These are phyloP conservation scores for Cepphus grylle DNA, from an alignment of 2,113 vertebrate genomes.

Conservation along the genomic window DNA sequence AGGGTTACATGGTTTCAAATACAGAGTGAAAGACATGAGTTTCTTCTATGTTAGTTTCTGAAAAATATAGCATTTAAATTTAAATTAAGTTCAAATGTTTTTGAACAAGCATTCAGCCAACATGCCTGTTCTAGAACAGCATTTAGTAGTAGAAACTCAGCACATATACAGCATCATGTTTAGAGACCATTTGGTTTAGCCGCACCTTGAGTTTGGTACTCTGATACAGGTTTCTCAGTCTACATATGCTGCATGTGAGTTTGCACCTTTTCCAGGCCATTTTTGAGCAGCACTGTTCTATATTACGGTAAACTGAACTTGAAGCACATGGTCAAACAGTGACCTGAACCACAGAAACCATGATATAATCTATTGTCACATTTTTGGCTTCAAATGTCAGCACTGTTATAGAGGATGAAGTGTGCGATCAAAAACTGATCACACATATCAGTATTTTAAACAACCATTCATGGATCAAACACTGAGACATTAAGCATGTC, in stretches of 20 bases:
- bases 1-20: conserved; percentile 6
- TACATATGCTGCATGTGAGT: neutral
- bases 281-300: neutral
- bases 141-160: neutral
- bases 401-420: neutral
- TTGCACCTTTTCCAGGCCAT: neutral
- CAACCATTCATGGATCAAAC: neutral
- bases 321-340: neutral
- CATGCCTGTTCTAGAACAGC: neutral
- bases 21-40: conserved; percentile 8
- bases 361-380: neutral
- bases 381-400: neutral
- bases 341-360: neutral
- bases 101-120: neutral
- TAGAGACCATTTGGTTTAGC: neutral
- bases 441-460: neutral
- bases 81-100: neutral
- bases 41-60: neutral
- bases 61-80: conserved; percentile 5
- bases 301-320: neutral
- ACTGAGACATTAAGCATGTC: neutral
- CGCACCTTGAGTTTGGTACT: neutral
- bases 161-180: neutral
- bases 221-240: neutral
- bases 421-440: neutral